phyloP scores from a whole-genome alignment of 2,888 invertebrate species.

The Ormia ochracea region DNA sequence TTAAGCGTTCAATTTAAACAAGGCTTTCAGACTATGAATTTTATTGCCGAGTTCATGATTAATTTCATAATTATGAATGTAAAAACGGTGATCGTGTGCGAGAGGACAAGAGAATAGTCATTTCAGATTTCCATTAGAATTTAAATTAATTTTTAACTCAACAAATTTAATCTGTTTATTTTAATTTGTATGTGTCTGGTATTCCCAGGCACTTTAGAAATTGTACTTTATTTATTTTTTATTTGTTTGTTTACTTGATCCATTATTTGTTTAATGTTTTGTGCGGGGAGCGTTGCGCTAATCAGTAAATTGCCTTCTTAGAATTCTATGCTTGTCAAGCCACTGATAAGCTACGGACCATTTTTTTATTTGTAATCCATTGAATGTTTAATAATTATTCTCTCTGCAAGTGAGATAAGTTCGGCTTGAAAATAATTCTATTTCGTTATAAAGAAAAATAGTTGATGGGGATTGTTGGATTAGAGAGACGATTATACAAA shows the following conservation, averaged over 20 bases:
- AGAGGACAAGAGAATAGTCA: neutral
- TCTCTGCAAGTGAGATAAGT: too few relatives aligned
- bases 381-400: neutral
- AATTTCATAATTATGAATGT: neutral
- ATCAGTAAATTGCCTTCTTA: constrained; percentile 8
- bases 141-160: constrained; percentile 6
- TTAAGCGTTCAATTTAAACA: constrained; percentile 15
- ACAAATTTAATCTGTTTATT: constrained; percentile 20
- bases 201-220: too few relatives aligned
- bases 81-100: constrained; percentile 17
- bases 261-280: neutral
- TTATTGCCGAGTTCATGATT: constrained; percentile 21
- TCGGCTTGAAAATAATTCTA: too few relatives aligned
- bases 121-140: neutral
- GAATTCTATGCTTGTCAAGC: neutral
- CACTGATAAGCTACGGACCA: constrained; percentile 38
- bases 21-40: constrained; percentile 3
- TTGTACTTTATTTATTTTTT: neutral
- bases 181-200: too few relatives aligned
- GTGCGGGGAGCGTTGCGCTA: neutral
- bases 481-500: too few relatives aligned
- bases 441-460: too few relatives aligned
- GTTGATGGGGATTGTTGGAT: too few relatives aligned
- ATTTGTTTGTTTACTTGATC: neutral
- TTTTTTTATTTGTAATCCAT: neutral